Evolutionary conservation across 2,797 vertebrate species (phyloP).

Genomic region (Myotis planiceps): DNA sequence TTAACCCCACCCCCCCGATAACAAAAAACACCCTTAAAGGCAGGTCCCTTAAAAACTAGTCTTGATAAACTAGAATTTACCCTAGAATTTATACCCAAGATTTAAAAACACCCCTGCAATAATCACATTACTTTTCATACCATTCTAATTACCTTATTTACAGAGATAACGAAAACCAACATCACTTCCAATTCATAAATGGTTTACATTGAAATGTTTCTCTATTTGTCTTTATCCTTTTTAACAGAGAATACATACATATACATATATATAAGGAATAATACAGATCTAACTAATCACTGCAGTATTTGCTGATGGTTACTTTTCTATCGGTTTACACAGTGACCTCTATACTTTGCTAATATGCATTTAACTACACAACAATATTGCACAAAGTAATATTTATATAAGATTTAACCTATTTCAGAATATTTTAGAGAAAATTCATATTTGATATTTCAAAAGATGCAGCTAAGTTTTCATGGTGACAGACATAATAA

Average conservation of each 20-base stretch:
- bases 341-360: slow-evolving; percentile 89
- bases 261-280: slow-evolving; percentile 89
- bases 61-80: slow-evolving; percentile 86
- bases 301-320: slow-evolving; percentile 89
- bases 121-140: slow-evolving; percentile 88
- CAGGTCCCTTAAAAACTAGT: slow-evolving; percentile 81
- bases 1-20: slow-evolving; percentile 55
- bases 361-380: slow-evolving; percentile 91
- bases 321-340: slow-evolving; percentile 89
- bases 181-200: slow-evolving; percentile 89
- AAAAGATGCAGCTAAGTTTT: slow-evolving; percentile 85
- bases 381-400: slow-evolving; percentile 92
- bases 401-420: slow-evolving; percentile 90
- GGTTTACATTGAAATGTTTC: slow-evolving; percentile 89
- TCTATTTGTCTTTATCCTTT: slow-evolving; percentile 88
- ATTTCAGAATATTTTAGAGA: slow-evolving; percentile 89
- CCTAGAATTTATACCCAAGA: slow-evolving; percentile 86
- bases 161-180: slow-evolving; percentile 90
- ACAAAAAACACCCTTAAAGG: slow-evolving; percentile 82
- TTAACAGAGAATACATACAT: slow-evolving; percentile 89
- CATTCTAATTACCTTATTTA: slow-evolving; percentile 91
- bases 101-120: slow-evolving; percentile 88
- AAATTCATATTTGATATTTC: slow-evolving; percentile 87
- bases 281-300: slow-evolving; percentile 90
- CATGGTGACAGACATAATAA: slow-evolving; percentile 83